Base-by-base conservation (phyloP, 2,797 vertebrate genomes). In the Picus viridis region DNA sequence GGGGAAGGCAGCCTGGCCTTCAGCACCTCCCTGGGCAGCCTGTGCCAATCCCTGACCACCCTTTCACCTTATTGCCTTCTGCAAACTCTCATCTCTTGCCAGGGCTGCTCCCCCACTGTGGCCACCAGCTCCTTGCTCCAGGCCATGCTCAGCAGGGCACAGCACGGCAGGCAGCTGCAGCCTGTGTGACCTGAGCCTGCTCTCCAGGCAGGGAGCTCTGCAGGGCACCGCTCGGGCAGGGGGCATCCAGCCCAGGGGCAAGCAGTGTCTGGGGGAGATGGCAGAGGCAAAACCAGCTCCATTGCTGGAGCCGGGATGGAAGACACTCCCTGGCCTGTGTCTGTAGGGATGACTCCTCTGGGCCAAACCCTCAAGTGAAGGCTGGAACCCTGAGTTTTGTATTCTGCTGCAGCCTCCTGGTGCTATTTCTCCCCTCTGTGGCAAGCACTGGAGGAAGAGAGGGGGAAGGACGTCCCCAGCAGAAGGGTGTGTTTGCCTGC, bases 101-200 rank as follows among this genome's bases (percentile, higher is more conserved):
- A 2, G 5, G 64, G 59, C 32, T 58, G 26, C 57, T 54, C 59
- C 36, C 29, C 75, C 8, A 24, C 15, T 30, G 32, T 34, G 43
- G 11, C 58, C 47, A 82, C 45, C 57, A 11, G 8, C 27, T 27
- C 20, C 32, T 8, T 1, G 2, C 76, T 19, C 41, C 43, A 51
- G 51, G 2, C 51, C 0, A 0, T 10, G 2, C 2, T 45, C 7
- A 86, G 32, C 47, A 58, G 39, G 54, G 13, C 0, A 4, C 61
- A 85, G 61, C 2, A 9, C 29, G 71, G 63, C 76, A 62, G 47
- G 16, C 11, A 57, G 10, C 2, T 1, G 16, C 1, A 6, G 43
- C n/a, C 47, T 56, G 24, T 16, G 30, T 61, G 24, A 20, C 36
- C 75, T 65, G 74, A 71, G 22, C 17, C 34, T 65, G 74, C 43